Evolutionary conservation across 2,888 invertebrate genomes (phyloP).

Genomic region (Leucania comma): DNA sequence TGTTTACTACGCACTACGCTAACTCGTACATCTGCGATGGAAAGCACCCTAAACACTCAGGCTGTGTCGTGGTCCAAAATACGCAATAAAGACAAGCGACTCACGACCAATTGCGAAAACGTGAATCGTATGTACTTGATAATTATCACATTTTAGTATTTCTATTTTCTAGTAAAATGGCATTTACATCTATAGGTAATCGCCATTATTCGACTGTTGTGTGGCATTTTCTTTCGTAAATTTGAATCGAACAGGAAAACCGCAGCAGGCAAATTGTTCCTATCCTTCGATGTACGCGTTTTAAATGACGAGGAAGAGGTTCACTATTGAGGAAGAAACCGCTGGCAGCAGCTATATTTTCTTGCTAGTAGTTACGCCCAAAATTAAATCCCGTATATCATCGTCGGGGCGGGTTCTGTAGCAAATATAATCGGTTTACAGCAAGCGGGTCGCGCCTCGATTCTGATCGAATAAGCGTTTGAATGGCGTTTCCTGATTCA

Average conservation of each 20-base stretch:
- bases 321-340: too few species aligned
- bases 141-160: slow-evolving; percentile 11
- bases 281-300: too few species aligned
- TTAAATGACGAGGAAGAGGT: too few species aligned
- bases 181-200: background rate
- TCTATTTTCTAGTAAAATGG: slow-evolving; percentile 9
- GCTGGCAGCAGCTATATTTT: background rate
- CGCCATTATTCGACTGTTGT: background rate
- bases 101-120: slow-evolving; percentile 28
- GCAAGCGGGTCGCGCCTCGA: slow-evolving; percentile 51
- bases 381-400: slow-evolving; percentile 17
- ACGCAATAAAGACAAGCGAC: slow-evolving; percentile 9
- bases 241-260: too few species aligned
- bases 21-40: background rate
- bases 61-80: slow-evolving; percentile 6
- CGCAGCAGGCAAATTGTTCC: too few species aligned
- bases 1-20: too few species aligned
- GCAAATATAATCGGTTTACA: slow-evolving; percentile 65
- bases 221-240: too few species aligned
- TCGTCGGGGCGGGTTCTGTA: slow-evolving; percentile 34
- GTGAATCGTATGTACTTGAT: slow-evolving; percentile 15
- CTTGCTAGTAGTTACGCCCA: background rate
- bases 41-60: background rate
- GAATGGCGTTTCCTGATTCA: slow-evolving; percentile 59
- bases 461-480: slow-evolving; percentile 65